Conservation (phyloP, 2,113 vertebrate genomes). For the Bagarius yarrelli region DNA sequence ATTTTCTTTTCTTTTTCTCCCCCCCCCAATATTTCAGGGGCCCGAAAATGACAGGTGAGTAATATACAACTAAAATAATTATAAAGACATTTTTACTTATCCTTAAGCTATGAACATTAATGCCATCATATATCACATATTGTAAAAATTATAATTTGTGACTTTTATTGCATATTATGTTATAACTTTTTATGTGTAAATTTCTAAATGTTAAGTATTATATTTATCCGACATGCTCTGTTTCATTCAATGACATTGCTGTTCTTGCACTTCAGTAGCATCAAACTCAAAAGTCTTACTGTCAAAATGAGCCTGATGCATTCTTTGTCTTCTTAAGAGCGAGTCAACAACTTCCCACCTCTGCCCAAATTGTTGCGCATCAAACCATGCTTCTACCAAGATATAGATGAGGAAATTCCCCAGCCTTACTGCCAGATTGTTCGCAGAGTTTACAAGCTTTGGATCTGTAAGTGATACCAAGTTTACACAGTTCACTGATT, state of each 20-base stretch:
- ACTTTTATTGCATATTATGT: no score
- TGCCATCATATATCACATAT: no score
- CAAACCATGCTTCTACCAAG: conserved; percentile 95
- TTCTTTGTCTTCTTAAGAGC: conserved; percentile 66
- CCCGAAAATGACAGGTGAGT: conserved; percentile 51
- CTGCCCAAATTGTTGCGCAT: conserved; percentile 82
- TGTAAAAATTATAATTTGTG: no score
- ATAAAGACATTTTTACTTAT: not conserved
- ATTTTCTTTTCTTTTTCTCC: not conserved
- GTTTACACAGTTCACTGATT: not conserved
- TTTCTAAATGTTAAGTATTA: not conserved
- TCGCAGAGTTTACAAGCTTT: conserved; percentile 84
- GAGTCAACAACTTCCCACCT: conserved; percentile 89
- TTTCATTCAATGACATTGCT: not conserved
- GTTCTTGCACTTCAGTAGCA: not conserved
- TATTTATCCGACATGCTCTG: no score
- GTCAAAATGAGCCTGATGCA: not conserved
- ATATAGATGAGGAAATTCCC: conserved; percentile 90
- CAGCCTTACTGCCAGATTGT: conserved; percentile 79
- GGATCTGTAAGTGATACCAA: conserved; percentile 82
- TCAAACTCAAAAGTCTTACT: no score
- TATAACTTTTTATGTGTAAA: not conserved
- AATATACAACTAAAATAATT: not conserved
- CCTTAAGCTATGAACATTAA: not conserved
- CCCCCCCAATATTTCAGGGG: not conserved